Percentiles rank a stretch among this genome's conserved stretches.
phyloP scores from a whole-genome alignment of 2,888 invertebrate genomes.

The Flexamia atlantica region DNA sequence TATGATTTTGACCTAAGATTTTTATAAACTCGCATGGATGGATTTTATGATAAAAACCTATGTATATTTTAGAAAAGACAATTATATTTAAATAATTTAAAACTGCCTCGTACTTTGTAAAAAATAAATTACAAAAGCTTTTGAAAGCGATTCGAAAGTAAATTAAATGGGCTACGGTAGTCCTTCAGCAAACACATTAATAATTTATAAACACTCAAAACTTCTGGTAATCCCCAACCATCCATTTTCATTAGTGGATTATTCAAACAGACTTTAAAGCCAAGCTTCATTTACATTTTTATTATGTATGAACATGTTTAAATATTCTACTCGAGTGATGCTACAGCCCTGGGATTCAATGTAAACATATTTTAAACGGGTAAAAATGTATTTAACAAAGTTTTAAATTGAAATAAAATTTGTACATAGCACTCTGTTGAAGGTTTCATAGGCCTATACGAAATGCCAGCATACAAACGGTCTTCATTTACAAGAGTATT shows the following conservation, averaged over 20 bases:
- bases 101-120: neutral
- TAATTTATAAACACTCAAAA: constrained; percentile 54
- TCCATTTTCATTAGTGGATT: constrained; percentile 52
- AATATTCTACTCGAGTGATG: constrained; percentile 24
- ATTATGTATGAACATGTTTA: constrained; percentile 44
- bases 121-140: constrained; percentile 27
- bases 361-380: neutral
- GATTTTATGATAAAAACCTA: too few species aligned
- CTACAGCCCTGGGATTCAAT: neutral
- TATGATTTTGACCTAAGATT: too few species aligned
- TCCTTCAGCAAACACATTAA: constrained; percentile 48
- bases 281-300: constrained; percentile 52
- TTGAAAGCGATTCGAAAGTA: constrained; percentile 35
- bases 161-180: constrained; percentile 31
- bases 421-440: too few species aligned
- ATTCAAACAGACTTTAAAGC: constrained; percentile 55
- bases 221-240: constrained; percentile 48
- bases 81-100: neutral
- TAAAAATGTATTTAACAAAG: neutral
- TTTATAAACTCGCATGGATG: too few species aligned
- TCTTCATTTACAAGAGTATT: too few species aligned
- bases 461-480: too few species aligned
- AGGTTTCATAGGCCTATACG: too few species aligned
- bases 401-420: neutral
- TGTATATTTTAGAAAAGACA: neutral